Evolutionary conservation across 2,888 invertebrate genomes (phyloP), one percentile per base, ranked within the genome.

Genomic region (Parochlus steinenii): DNA sequence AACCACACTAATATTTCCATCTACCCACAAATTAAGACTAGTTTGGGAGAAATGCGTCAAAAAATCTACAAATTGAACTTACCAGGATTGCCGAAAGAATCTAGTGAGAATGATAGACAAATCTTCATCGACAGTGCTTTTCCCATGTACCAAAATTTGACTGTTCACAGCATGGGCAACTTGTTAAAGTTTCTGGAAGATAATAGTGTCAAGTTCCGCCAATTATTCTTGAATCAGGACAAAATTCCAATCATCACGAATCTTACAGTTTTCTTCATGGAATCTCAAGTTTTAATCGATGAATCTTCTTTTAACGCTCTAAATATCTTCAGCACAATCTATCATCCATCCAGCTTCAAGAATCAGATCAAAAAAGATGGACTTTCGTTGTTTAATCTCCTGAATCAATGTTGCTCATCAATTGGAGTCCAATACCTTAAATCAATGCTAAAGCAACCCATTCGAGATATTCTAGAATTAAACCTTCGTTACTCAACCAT

Each of bases 331-430:
- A 62, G 68, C 29, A 57, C 61, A 18, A 64, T 63, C 37, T 26
- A 42, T 26, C 75, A 76, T 48, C 75, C 76, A n/a, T 71, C 75
- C 17, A 62, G 63, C 16, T 72, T 69, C 45, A 76, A 74, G 48
- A 58, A 54, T 10, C 53, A 52, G 3, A 50, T 53, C 17, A 55
- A 47, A 19, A 65, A 64, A 44, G 74, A 74, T 51, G 73, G 73
- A 2, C 53, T 69, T 10, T 45, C 45, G 3, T 14, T 46, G 3
- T 45, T 33, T 33, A 39, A 38, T 14, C 5, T 44, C 6, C 23
- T 46, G 8, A 41, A 43, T 37, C 28, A 37, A 15, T 46, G 46
- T 25, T 36, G 24, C 6, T 46, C 46, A 1, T 37, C 39, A 4
- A 37, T 42, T 23, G 46, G 44, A 4, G 23, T 33, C 6, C 36